phyloP scores from a whole-genome alignment of 2,113 vertebrate genomes.

The Myotis lucifugus region DNA sequence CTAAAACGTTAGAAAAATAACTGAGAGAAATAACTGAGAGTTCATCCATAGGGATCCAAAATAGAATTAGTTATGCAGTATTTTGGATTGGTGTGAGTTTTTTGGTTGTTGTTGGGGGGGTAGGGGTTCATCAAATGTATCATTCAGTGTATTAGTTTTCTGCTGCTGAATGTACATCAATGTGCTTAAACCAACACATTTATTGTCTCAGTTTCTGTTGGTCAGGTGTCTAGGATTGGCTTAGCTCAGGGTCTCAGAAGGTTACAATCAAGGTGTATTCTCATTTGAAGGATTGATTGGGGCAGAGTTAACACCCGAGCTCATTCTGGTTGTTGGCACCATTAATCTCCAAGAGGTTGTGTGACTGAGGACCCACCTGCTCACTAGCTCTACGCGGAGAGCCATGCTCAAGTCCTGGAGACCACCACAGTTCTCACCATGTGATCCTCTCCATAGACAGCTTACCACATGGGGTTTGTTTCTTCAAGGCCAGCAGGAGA shows the following conservation, averaged over 20 bases:
- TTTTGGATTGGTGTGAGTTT: not conserved
- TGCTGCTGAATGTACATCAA: not conserved
- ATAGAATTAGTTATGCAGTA: not conserved
- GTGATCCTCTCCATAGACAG: not conserved
- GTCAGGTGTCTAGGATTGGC: not conserved
- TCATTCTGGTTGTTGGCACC: not conserved
- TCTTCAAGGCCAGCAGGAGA: not conserved
- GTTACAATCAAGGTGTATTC: not conserved
- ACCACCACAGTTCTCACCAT: not conserved
- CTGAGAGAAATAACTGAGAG: not conserved
- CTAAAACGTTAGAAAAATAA: constrained; percentile 27
- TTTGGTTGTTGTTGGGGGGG: not conserved
- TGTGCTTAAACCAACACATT: not conserved
- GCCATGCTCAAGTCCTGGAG: not conserved
- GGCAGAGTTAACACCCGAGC: not conserved
- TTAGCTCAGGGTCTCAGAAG: not conserved
- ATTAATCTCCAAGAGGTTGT: not conserved
- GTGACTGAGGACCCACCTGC: not conserved
- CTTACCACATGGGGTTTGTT: not conserved
- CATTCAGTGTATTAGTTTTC: not conserved
- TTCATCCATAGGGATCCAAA: not conserved
- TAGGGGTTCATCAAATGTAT: not conserved
- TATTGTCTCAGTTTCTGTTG: not conserved
- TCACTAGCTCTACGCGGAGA: no score
- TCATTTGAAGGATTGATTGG: not conserved